Evolutionary conservation across 2,888 invertebrate species (phyloP), one percentile per base, ranked within the genome.

Genomic region (Eupithecia inturbata): DNA sequence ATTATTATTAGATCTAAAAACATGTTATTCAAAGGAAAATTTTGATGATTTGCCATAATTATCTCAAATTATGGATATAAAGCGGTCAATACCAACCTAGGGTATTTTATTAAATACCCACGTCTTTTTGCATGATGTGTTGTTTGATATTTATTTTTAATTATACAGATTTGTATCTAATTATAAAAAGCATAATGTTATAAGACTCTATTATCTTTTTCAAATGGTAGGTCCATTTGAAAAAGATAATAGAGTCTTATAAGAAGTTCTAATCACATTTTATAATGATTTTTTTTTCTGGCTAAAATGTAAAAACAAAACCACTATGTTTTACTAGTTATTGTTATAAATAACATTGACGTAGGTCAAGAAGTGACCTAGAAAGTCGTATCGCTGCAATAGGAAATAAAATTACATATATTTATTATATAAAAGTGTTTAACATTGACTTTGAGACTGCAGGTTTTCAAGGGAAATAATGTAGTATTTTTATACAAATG

Each of bases 391-490:
- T 69, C 69, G 68, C 39, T 74, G 77, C 68, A 71, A 74, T 74
- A 76, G 75, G 76, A 79, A 77, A 77, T 49, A 28, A 16, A 64
- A 33, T 70, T 5, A 49, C 14, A 57, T 66, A 36, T 64, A 64
- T 36, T 4, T 22, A 66, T 72, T 71, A 73, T 64, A 78, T 71
- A 74, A 76, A 69, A 73, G 78, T 68, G 72, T 36, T 73, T 78
- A 62, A 80, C 80, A 80, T 78, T 80, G 80, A 75, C 69, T 70
- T 68, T 71, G 70, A 28, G 70, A 57, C 26, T 16, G 45, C 33
- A 74, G 33, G 71, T 67, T 28, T 45, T 70, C 57, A 76, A 74
- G 71, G 76, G 71, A 60, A 62, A 33, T 67, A 49, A 31, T n/a
- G 22, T 49, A 69, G 62, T 62, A 22, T 66, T 66, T 39, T 64